Evolutionary conservation across 2,113 vertebrate genomes (phyloP).

Genomic region (Leptodactylus fuscus): DNA sequence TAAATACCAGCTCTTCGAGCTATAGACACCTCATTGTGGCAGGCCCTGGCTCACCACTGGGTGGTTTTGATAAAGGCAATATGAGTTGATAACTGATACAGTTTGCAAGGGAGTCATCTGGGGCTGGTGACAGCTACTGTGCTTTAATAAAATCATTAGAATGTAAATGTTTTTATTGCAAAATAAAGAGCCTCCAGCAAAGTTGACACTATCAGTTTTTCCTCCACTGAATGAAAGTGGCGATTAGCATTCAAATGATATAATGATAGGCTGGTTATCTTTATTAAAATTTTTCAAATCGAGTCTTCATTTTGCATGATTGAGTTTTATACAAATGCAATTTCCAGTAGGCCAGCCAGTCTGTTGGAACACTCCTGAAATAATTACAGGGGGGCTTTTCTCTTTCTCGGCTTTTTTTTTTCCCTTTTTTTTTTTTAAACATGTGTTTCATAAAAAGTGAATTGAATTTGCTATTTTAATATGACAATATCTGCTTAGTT

Average conservation of each 20-base stretch:
- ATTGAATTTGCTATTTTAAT: slow-evolving; percentile 98
- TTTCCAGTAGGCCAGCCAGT: slow-evolving; percentile 91
- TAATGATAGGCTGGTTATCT: slow-evolving; percentile 99
- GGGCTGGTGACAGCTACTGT: slow-evolving; percentile 93
- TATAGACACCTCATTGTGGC: slow-evolving; percentile 94
- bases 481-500: slow-evolving; percentile 95
- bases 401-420: slow-evolving; percentile 88
- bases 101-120: slow-evolving; percentile 91
- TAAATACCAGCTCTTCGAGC: slow-evolving; percentile 94
- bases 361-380: slow-evolving; percentile 86
- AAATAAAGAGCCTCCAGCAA: slow-evolving; percentile 98
- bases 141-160: slow-evolving; percentile 99
- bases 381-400: slow-evolving; percentile 96
- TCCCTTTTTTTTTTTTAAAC: slow-evolving; percentile 89
- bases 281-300: slow-evolving; percentile 99
- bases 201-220: slow-evolving; percentile 91
- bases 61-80: slow-evolving; percentile 97
- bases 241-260: slow-evolving; percentile 99
- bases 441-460: slow-evolving; percentile 98
- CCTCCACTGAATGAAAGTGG: slow-evolving; percentile 88
- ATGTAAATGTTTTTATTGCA: slow-evolving; percentile 99
- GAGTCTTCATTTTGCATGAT: slow-evolving; percentile 99
- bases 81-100: slow-evolving; percentile 99
- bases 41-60: slow-evolving; percentile 91
- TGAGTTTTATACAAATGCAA: slow-evolving; percentile 99